A percentile compares a stretch with the other conserved stretches of the same genome.
These are phyloP conservation scores for Apamea monoglypha DNA, from an alignment of 2,888 invertebrate genomes.

Conservation along the genomic window DNA sequence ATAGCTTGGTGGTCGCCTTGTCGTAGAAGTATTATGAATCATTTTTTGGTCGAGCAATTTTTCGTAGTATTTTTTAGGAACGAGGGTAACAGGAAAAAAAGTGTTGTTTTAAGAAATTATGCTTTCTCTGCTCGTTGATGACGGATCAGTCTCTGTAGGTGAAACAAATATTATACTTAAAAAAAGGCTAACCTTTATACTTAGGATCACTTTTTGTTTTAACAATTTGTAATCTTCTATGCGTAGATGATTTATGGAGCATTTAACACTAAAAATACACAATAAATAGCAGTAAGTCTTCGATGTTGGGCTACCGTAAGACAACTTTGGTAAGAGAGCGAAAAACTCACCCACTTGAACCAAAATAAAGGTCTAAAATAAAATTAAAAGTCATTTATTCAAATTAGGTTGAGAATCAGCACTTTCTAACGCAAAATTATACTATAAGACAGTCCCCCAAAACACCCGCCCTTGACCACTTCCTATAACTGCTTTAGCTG, in stretches of 20 bases:
- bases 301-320: background rate
- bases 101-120: background rate
- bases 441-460: background rate
- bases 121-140: constrained; percentile 4
- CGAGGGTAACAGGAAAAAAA: constrained; percentile 33
- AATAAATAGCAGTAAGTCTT: background rate
- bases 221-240: background rate
- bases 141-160: background rate
- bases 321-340: background rate
- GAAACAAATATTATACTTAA: background rate
- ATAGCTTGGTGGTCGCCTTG: constrained; percentile 48
- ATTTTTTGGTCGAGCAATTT: constrained; percentile 43
- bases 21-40: constrained; percentile 41
- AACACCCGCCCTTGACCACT: background rate
- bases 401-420: background rate
- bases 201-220: background rate
- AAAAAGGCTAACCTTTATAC: background rate
- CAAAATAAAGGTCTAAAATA: no score
- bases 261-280: background rate
- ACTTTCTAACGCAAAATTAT: background rate
- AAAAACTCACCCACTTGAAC: background rate
- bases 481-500: background rate
- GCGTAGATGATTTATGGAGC: background rate
- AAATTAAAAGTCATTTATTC: background rate
- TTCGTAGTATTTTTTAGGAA: constrained; percentile 22